These are phyloP conservation scores for Ditylenchus weischeri DNA, from an alignment of 2,888 invertebrate genomes.

Conservation along the genomic window DNA sequence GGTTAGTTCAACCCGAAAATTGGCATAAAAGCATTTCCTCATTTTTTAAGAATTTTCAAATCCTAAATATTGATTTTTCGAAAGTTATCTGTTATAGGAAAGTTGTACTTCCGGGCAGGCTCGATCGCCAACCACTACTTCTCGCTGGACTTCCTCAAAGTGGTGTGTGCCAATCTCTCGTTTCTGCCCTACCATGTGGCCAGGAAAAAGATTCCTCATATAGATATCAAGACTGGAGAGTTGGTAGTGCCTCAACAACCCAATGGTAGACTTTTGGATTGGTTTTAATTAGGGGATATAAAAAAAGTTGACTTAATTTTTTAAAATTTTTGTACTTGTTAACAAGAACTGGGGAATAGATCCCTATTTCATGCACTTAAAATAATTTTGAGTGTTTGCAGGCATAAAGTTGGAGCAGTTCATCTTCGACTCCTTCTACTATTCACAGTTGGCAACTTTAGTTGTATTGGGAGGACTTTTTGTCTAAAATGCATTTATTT, in stretches of 20 bases:
- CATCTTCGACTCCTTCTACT: slow-evolving; percentile 95
- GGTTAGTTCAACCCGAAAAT: background rate
- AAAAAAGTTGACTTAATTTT: too few relatives aligned
- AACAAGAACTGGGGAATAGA: too few relatives aligned
- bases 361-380: too few relatives aligned
- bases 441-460: slow-evolving; percentile 68
- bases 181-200: slow-evolving; percentile 84
- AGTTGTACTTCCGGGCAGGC: slow-evolving; percentile 84
- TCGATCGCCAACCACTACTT: slow-evolving; percentile 99
- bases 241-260: slow-evolving; percentile 72
- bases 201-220: slow-evolving; percentile 89
- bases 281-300: too few relatives aligned
- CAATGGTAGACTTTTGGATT: slow-evolving; percentile 66
- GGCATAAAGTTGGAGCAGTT: slow-evolving; percentile 97
- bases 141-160: slow-evolving; percentile 76
- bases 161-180: slow-evolving; percentile 65
- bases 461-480: background rate
- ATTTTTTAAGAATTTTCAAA: too few relatives aligned
- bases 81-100: slow-evolving; percentile 61
- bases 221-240: slow-evolving; percentile 63
- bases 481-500: slow-evolving; percentile 7
- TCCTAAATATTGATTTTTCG: too few relatives aligned
- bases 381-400: too few relatives aligned
- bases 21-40: too few relatives aligned
- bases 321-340: too few relatives aligned